phyloP scores from a whole-genome alignment of 2,888 invertebrate species.

The Leptinotarsa peninsularis region DNA sequence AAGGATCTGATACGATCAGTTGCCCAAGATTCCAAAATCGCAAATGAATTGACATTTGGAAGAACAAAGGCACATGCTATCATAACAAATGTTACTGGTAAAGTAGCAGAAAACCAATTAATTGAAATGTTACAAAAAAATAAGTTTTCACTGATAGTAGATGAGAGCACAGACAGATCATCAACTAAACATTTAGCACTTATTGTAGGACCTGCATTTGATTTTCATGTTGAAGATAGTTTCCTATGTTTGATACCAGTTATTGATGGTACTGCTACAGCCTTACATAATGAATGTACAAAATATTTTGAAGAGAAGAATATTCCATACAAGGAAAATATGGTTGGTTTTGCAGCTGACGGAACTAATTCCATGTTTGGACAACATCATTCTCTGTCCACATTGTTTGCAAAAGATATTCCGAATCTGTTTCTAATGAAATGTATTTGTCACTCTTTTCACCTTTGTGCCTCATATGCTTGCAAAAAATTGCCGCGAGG shows the following conservation, averaged over 20 bases:
- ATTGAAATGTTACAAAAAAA: neutral
- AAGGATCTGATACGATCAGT: neutral
- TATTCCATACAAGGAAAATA: constrained; percentile 54
- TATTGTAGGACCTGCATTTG: constrained; percentile 17
- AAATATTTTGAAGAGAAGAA: constrained; percentile 44
- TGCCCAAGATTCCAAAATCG: neutral
- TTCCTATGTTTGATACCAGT: constrained; percentile 49
- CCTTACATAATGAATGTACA: constrained; percentile 43
- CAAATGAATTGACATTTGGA: neutral
- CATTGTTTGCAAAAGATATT: neutral
- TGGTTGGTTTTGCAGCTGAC: constrained; percentile 60
- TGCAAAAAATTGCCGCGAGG: neutral
- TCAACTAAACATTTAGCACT: constrained; percentile 34
- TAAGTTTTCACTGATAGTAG: constrained; percentile 37
- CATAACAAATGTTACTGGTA: constrained; percentile 2
- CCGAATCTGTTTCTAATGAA: neutral
- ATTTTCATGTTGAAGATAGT: constrained; percentile 19
- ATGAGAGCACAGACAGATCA: constrained; percentile 36
- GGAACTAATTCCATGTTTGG: constrained; percentile 60
- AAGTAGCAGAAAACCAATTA: neutral
- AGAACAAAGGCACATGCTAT: neutral
- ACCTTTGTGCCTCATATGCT: neutral
- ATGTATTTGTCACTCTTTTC: neutral
- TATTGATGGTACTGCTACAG: constrained; percentile 41
- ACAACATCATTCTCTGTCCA: constrained; percentile 43